These are phyloP conservation scores for Rhipidura dahli DNA, from an alignment of 2,113 vertebrate genomes.

Conservation along the genomic window DNA sequence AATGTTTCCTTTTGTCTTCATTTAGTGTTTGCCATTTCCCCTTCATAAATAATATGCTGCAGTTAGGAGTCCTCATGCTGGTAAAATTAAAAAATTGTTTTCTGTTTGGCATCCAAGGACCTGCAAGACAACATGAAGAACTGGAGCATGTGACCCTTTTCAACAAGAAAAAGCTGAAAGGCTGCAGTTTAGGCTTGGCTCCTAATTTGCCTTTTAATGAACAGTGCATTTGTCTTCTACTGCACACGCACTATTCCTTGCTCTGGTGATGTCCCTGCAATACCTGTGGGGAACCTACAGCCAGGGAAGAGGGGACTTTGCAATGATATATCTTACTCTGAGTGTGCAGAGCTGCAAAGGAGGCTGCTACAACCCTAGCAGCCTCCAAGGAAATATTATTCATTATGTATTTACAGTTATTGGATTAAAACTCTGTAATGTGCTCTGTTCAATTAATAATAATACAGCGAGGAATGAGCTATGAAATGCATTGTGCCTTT, in stretches of 20 bases:
- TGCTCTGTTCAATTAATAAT: conserved; percentile 78
- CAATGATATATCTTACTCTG: not conserved
- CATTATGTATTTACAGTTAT: conserved; percentile 75
- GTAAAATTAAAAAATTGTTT: conserved; percentile 45
- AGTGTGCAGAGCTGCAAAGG: not conserved
- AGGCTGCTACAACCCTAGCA: conserved; percentile 14
- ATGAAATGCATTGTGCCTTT: conserved; percentile 73
- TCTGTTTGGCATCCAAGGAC: not conserved
- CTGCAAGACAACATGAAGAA: not conserved
- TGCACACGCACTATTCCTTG: not conserved
- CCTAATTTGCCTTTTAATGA: conserved; percentile 34
- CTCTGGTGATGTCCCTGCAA: not conserved
- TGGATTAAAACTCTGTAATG: conserved; percentile 72
- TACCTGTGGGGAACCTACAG: not conserved
- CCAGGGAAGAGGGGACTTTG: not conserved
- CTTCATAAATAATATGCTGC: conserved; percentile 40
- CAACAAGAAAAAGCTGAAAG: not conserved
- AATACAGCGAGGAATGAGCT: conserved; percentile 60
- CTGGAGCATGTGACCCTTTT: not conserved
- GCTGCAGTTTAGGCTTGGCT: not conserved
- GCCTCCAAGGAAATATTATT: conserved; percentile 69
- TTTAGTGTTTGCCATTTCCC: conserved; percentile 36
- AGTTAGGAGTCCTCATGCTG: conserved; percentile 1
- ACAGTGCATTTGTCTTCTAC: conserved; percentile 11
- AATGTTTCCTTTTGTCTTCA: conserved; percentile 42